Base-by-base conservation (phyloP, 2,888 invertebrate species). In the Ganaspis brasiliensis region DNA sequence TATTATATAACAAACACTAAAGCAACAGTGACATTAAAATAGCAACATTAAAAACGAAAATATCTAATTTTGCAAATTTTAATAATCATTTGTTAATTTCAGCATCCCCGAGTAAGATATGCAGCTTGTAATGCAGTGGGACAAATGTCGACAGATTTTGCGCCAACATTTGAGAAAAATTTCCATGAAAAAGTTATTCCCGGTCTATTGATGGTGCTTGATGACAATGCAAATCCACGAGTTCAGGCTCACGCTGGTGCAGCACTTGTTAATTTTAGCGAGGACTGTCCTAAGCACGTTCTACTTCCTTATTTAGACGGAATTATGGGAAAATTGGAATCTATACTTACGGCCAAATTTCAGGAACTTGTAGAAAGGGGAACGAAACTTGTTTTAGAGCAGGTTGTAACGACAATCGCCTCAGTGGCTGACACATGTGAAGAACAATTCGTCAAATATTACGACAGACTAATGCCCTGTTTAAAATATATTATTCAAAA, bases 41-140 rank as follows among this genome's bases (percentile, higher is more conserved):
- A n/a, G n/a, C n/a, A n/a, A n/a, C n/a, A n/a, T 16, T 14, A 57
- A 19, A 35, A 8, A 9, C 12, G 1, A 6, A 45, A 26, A 45
- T 49, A 2, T 40, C 24, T 49, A 55, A 63, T 72, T 37, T 52
- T 45, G 10, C 14, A 14, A 61, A 71, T 74, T 74, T 49, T 16
- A 45, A 55, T 14, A 76, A 72, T 77, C 56, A 71, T 74, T 75
- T 72, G 75, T 81, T 75, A 73, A 49, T 71, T 85, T 87, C 92
- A 97, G 94, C 98, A 98, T 91, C 97, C 98, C 0, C 93, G 98
- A 82, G 98, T 98, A 0, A 94, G 99, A 76, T 99, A 98, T 90
- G 99, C 99, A 4, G 98, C 98, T 21, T 99, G 99, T 90, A 99
- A 99, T 92, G 99, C 99, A 21, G 94, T 99, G 59, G 99, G 99